A percentile compares a stretch with the other conserved stretches of the same genome.
These are phyloP conservation scores for Tapirus indicus DNA, from an alignment of 2,797 vertebrate genomes.

Conservation along the genomic window DNA sequence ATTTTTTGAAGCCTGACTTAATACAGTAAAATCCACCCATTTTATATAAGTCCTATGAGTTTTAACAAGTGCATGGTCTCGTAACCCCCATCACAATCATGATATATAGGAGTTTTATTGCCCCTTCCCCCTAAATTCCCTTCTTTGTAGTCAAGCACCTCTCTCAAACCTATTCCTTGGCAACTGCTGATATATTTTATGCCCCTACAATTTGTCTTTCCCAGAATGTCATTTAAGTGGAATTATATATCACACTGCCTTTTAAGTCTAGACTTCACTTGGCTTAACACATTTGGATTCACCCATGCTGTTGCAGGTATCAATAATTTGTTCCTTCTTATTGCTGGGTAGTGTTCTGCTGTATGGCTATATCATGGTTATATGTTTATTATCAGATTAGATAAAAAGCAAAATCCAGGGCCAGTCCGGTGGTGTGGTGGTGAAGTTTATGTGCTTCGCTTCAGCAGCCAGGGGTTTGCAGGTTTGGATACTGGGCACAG, in stretches of 20 bases:
- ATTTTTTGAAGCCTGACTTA: neutral
- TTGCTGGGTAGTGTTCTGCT: neutral
- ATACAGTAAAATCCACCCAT: neutral
- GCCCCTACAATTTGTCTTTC: neutral
- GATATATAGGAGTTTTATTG: neutral
- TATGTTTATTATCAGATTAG: neutral
- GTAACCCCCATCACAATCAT: neutral
- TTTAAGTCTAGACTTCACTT: neutral
- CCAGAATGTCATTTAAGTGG: neutral
- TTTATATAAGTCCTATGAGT: neutral
- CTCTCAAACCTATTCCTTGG: neutral
- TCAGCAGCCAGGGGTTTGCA: too few species aligned
- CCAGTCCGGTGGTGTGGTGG: too few species aligned
- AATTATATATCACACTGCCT: neutral
- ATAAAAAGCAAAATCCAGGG: neutral
- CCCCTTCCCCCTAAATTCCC: neutral
- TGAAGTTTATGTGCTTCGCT: too few species aligned
- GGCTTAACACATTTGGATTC: neutral
- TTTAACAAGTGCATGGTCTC: too few species aligned
- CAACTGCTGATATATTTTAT: neutral
- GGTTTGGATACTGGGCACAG: too few species aligned
- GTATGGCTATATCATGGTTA: neutral
- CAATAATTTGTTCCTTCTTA: neutral
- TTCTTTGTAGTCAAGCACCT: neutral
- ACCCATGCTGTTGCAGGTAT: neutral